These are phyloP conservation scores for Artemia sp. DNA, from an alignment of 2,888 invertebrate species.

Conservation along the genomic window DNA sequence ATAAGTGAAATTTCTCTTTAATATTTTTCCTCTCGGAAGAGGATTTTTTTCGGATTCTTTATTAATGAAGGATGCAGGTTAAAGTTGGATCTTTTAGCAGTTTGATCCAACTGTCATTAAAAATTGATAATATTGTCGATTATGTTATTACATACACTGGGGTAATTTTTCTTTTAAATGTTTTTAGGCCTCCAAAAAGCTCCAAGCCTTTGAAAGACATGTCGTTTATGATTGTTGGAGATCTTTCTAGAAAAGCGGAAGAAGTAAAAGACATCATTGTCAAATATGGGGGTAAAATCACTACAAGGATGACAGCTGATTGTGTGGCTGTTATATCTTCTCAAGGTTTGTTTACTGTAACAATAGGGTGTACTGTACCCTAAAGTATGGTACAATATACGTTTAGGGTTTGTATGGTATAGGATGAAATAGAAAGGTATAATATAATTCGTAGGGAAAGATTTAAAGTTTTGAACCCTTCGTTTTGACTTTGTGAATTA, in stretches of 20 bases:
- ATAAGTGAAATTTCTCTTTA: too few species aligned
- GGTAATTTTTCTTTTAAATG: constrained; percentile 13
- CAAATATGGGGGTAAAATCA: constrained; percentile 56
- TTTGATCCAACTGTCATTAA: constrained; percentile 18
- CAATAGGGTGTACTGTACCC: too few species aligned
- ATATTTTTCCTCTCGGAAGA: too few species aligned
- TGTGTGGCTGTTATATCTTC: constrained; percentile 59
- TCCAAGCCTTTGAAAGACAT: constrained; percentile 46
- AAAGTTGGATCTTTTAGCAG: constrained; percentile 20
- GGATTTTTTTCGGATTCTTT: too few species aligned
- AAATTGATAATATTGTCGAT: constrained; percentile 9
- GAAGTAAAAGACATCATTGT: constrained; percentile 49
- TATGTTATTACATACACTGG: neutral
- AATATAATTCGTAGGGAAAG: too few species aligned
- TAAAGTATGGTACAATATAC: too few species aligned
- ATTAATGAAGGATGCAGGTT: too few species aligned
- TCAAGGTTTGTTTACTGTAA: constrained; percentile 30
- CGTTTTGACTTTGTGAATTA: too few species aligned
- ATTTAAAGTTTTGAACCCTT: too few species aligned
- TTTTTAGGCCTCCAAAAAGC: constrained; percentile 24
- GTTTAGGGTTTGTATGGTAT: too few species aligned
- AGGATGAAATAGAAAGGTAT: too few species aligned
- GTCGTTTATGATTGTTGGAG: constrained; percentile 47
- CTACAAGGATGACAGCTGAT: constrained; percentile 44
- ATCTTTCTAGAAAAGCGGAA: constrained; percentile 36